Conservation (phyloP, 1,140 invertebrate species). For the Drosophila navojoa region DNA sequence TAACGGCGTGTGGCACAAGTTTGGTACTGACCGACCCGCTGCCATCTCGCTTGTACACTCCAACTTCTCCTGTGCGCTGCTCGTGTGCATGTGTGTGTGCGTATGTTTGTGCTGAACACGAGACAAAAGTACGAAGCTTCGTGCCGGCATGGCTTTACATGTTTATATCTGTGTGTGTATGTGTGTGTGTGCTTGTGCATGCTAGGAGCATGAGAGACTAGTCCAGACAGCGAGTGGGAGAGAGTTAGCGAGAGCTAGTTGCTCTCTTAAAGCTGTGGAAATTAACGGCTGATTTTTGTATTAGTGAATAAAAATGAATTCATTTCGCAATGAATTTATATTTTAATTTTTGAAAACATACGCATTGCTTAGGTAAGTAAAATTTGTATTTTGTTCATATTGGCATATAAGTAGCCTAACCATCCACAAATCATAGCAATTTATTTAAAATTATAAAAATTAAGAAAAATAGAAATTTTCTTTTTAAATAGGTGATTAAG, state of each 20-base stretch:
- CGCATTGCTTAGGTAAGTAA: no score
- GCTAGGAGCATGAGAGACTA: slow-evolving; percentile 26
- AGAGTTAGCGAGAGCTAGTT: slow-evolving; percentile 10
- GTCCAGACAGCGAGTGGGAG: slow-evolving; percentile 18
- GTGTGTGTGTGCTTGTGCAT: slow-evolving; percentile 29
- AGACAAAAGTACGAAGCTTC: slow-evolving; percentile 43
- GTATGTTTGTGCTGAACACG: slow-evolving; percentile 24
- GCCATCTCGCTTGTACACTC: slow-evolving; percentile 56
- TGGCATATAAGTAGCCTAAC: no score
- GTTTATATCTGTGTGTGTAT: slow-evolving; percentile 37
- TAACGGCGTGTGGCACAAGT: slow-evolving; percentile 76
- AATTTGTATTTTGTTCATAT: no score
- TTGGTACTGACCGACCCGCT: slow-evolving; percentile 75
- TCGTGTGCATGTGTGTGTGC: slow-evolving; percentile 16
- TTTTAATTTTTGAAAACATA: neutral
- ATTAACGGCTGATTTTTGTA: neutral
- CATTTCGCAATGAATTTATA: neutral
- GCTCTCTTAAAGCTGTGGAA: slow-evolving; percentile 37
- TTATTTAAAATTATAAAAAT: no score
- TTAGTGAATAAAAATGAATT: neutral
- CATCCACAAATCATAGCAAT: no score
- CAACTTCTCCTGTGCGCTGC: slow-evolving; percentile 41
- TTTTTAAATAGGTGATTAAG: no score
- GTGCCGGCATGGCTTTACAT: slow-evolving; percentile 26
- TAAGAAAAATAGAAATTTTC: no score